These are phyloP conservation scores for Caenorhabditis plicata DNA, from an alignment of 2,888 invertebrate species.

Conservation along the genomic window DNA sequence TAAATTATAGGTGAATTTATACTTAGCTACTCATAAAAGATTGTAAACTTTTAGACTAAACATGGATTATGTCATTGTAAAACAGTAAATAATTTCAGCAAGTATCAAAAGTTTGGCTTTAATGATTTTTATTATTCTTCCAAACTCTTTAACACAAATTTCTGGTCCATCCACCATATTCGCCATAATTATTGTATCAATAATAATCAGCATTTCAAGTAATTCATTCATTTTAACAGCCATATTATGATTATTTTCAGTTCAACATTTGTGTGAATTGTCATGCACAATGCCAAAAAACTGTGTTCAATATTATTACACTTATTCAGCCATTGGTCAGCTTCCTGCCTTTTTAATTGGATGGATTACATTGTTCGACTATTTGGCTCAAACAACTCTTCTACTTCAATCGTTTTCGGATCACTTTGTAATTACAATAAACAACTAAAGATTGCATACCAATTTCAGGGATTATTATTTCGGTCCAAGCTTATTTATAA, in stretches of 20 bases:
- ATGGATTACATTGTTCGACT: conserved; percentile 33
- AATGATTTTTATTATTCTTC: conserved; percentile 34
- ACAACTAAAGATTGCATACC: not conserved
- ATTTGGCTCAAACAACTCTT: conserved; percentile 24
- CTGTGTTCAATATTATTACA: conserved; percentile 42
- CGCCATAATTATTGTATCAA: conserved; percentile 38
- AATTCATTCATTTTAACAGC: not conserved
- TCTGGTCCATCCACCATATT: conserved; percentile 46
- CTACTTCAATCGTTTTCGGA: conserved; percentile 36
- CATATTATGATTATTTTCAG: conserved; percentile 15
- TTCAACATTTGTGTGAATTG: conserved; percentile 35
- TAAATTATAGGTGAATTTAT: no score
- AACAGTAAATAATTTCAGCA: conserved; percentile 26
- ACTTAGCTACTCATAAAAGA: no score
- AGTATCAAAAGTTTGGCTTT: conserved; percentile 26
- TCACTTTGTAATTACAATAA: conserved; percentile 24
- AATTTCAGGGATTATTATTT: conserved; percentile 34
- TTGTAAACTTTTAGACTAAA: no score
- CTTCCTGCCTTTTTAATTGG: conserved; percentile 39
- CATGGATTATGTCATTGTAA: no score
- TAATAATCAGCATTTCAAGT: conserved; percentile 34
- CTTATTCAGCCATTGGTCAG: conserved; percentile 37
- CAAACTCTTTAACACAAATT: conserved; percentile 20
- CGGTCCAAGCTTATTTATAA: conserved; percentile 27
- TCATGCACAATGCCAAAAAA: conserved; percentile 44